These are phyloP conservation scores for Grapholita molesta DNA, from an alignment of 1,140 invertebrate genomes.

Conservation along the genomic window DNA sequence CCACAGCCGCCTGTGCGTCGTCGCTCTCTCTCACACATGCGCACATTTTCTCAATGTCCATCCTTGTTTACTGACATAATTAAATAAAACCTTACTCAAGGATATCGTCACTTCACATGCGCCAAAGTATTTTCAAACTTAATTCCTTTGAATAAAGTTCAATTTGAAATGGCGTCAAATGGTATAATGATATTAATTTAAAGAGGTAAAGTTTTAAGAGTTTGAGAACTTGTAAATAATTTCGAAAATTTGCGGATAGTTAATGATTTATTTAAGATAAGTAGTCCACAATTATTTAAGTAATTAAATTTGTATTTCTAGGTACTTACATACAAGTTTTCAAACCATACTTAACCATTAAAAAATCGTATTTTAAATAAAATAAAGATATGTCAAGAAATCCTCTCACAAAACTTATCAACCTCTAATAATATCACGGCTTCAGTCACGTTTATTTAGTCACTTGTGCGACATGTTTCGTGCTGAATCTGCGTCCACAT, in stretches of 20 bases:
- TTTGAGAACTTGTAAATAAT: background rate
- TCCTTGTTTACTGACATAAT: conserved; percentile 12
- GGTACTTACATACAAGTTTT: no score
- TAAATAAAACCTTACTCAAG: conserved; percentile 13
- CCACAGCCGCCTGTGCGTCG: background rate
- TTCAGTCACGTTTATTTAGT: no score
- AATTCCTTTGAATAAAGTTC: background rate
- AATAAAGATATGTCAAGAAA: no score
- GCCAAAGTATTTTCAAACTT: background rate
- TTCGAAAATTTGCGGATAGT: background rate
- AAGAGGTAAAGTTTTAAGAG: background rate
- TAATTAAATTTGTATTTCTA: background rate
- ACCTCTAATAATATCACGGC: no score
- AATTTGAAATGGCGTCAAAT: background rate
- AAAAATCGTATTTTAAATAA: no score
- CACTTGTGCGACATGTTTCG: no score
- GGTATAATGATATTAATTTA: conserved; percentile 2
- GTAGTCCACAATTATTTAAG: background rate
- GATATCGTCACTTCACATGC: background rate
- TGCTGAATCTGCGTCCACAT: no score
- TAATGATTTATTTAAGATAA: background rate
- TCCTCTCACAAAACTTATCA: no score
- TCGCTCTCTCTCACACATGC: background rate
- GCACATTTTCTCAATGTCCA: conserved; percentile 10
- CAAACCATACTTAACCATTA: no score